These are phyloP conservation scores for Brassicogethes aeneus DNA, from an alignment of 2,888 invertebrate genomes.

Conservation along the genomic window DNA sequence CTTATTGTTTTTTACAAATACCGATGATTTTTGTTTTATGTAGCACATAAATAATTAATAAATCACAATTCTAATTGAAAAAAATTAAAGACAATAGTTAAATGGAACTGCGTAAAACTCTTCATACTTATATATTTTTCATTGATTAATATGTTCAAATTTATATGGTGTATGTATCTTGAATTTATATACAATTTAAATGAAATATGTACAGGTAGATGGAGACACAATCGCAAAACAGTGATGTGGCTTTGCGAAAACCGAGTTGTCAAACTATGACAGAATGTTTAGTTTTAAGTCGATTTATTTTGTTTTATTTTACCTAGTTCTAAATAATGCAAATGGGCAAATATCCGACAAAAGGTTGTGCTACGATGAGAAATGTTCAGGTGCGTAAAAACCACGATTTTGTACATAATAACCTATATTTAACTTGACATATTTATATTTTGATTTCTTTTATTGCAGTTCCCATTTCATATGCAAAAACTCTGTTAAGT, in stretches of 20 bases:
- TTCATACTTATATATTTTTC: too few relatives aligned
- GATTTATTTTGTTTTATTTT: constrained; percentile 35
- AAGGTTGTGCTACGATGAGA: constrained; percentile 59
- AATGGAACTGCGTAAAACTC: too few relatives aligned
- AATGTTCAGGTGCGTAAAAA: constrained; percentile 55
- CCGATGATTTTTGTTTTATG: too few relatives aligned
- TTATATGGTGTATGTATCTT: too few relatives aligned
- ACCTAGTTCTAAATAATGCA: constrained; percentile 27
- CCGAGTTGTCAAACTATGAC: constrained; percentile 34
- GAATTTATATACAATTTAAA: too few relatives aligned
- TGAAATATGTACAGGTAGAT: too few relatives aligned
- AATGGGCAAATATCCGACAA: constrained; percentile 52
- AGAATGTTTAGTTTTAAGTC: constrained; percentile 38
- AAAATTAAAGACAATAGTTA: too few relatives aligned
- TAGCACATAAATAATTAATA: too few relatives aligned
- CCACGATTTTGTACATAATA: constrained; percentile 22
- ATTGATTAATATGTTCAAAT: too few relatives aligned
- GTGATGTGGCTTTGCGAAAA: constrained; percentile 32
- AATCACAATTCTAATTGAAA: too few relatives aligned
- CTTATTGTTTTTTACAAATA: too few relatives aligned
- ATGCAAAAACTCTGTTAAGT: constrained; percentile 48
- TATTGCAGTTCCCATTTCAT: constrained; percentile 52
- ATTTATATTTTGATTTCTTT: constrained; percentile 14
- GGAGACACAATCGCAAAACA: constrained; percentile 13
- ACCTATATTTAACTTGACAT: constrained; percentile 18